A percentile compares a stretch with the other conserved stretches of the same genome.
Evolutionary conservation across 2,888 invertebrate genomes (phyloP).

Genomic region (Zaprionus bogoriensis): DNA sequence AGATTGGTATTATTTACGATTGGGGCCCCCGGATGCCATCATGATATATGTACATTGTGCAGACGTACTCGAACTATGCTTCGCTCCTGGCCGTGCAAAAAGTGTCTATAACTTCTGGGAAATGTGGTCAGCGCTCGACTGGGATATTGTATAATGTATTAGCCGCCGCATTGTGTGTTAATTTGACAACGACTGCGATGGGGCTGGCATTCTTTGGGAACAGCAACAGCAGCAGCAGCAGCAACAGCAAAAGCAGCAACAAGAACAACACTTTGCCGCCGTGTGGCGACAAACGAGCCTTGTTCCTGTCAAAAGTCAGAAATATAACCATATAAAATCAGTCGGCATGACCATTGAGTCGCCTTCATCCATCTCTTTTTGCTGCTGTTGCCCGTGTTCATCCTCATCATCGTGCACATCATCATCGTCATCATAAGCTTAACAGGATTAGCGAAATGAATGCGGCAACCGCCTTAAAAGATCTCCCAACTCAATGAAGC

Average conservation of each 20-base stretch:
- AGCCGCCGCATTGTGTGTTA: slow-evolving; percentile 73
- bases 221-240: slow-evolving; percentile 27
- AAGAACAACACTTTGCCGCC: slow-evolving; percentile 58
- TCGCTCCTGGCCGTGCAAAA: slow-evolving; percentile 14
- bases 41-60: slow-evolving; percentile 31
- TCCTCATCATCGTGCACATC: slow-evolving; percentile 17
- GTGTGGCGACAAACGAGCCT: slow-evolving; percentile 69
- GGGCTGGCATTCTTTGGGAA: slow-evolving; percentile 59
- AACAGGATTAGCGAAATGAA: slow-evolving; percentile 70
- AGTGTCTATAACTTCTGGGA: slow-evolving; percentile 65
- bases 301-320: slow-evolving; percentile 73
- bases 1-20: slow-evolving; percentile 65
- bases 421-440: slow-evolving; percentile 18
- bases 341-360: slow-evolving; percentile 65
- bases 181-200: slow-evolving; percentile 56
- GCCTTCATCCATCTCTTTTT: slow-evolving; percentile 34
- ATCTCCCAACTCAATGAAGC: slow-evolving; percentile 31
- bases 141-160: slow-evolving; percentile 72
- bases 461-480: slow-evolving; percentile 55
- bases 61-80: background rate
- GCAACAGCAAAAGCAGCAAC: too few species aligned
- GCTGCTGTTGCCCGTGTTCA: slow-evolving; percentile 11
- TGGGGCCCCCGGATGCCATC: background rate
- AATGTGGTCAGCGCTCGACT: slow-evolving; percentile 31
- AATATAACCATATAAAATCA: slow-evolving; percentile 75